Evolutionary conservation across 2,113 vertebrate genomes (phyloP).

Genomic region (Xenopus laevis): DNA sequence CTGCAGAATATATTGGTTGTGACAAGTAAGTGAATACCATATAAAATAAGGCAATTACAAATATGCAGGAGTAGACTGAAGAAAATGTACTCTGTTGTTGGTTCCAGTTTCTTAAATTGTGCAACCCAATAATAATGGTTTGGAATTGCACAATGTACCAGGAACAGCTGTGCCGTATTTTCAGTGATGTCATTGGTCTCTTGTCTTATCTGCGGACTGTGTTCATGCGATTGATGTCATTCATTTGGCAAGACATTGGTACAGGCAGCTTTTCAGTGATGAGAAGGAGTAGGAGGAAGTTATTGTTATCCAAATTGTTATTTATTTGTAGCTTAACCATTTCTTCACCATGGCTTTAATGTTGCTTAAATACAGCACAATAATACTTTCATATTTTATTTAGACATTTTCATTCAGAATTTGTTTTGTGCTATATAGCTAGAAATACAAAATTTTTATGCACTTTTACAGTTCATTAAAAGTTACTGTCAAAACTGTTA

Average conservation of each 20-base stretch:
- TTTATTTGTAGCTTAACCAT: neutral
- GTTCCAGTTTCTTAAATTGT: slow-evolving; percentile 66
- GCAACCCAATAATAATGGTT: slow-evolving; percentile 71
- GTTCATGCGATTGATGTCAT: slow-evolving; percentile 74
- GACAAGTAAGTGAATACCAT: no score
- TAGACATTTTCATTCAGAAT: no score
- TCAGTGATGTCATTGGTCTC: slow-evolving; percentile 69
- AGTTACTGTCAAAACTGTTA: no score
- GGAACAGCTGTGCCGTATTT: slow-evolving; percentile 71
- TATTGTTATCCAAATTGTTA: slow-evolving; percentile 11
- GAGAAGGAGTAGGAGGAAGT: slow-evolving; percentile 49
- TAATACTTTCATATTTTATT: no score
- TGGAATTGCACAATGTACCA: slow-evolving; percentile 75
- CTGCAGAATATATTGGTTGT: no score
- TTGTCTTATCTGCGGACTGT: slow-evolving; percentile 66
- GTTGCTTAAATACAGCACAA: neutral
- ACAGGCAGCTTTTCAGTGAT: slow-evolving; percentile 45
- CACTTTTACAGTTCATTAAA: no score
- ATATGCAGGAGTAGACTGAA: no score
- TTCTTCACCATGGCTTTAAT: neutral
- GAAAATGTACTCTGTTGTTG: slow-evolving; percentile 11
- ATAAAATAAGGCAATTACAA: no score
- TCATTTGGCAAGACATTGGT: slow-evolving; percentile 56
- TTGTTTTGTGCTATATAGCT: no score
- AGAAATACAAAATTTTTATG: no score